These are phyloP conservation scores for Rhopalosiphum maidis DNA, from an alignment of 1,140 invertebrate genomes.

Conservation along the genomic window DNA sequence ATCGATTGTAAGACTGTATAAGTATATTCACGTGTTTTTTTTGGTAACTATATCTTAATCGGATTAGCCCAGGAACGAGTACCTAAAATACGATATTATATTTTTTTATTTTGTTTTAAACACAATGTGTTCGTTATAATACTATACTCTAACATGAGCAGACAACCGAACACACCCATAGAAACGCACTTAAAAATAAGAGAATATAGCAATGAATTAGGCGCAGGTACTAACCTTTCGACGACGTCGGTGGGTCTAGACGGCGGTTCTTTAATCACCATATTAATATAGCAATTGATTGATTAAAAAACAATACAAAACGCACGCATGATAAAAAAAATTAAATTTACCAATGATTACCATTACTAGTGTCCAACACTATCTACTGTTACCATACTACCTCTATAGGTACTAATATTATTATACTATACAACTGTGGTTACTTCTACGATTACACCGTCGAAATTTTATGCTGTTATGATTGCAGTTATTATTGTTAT, in stretches of 20 bases:
- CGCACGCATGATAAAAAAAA: neutral
- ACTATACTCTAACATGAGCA: neutral
- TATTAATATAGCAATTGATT: neutral
- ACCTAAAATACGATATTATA: neutral
- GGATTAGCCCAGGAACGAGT: neutral
- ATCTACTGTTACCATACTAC: neutral
- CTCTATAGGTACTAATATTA: neutral
- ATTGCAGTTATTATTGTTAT: neutral
- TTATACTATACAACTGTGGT: neutral
- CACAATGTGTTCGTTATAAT: neutral
- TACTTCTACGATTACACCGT: neutral
- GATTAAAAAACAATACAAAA: conserved; percentile 3
- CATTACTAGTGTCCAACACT: neutral
- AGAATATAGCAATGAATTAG: neutral
- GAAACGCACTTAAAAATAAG: neutral
- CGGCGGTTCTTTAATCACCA: neutral
- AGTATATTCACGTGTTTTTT: neutral
- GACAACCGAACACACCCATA: neutral
- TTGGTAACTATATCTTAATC: neutral
- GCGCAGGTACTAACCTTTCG: conserved; percentile 10
- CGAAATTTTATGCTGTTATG: neutral
- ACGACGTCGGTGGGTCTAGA: neutral
- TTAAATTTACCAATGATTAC: neutral
- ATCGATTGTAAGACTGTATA: neutral
- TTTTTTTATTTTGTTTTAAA: neutral